Evolutionary conservation across 2,888 invertebrate genomes (phyloP), one percentile per base, ranked within the genome.

Genomic region (Miltochrista miniata): DNA sequence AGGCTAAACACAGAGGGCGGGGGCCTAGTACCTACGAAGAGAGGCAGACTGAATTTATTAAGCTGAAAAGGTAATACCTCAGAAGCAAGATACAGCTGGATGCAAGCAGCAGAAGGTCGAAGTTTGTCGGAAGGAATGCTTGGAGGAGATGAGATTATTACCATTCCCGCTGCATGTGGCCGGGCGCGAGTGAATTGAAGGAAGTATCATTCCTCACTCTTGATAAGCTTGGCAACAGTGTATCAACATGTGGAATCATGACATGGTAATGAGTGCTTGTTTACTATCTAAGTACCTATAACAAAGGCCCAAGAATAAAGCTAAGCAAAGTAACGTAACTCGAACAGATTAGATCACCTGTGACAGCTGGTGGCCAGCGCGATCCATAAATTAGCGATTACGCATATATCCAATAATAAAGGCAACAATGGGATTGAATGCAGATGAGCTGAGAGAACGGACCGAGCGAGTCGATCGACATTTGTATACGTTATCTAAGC

Each of bases 401-500:
- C 83, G 84, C 82, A 81, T 83, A 82, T 74, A 80, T 79, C 77
- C 84, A 86, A 86, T 86, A 90, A 87, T 90, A 88, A 86, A 81
- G 83, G 86, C 80, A 90, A 91, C 90, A 91, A 91, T 88, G 88
- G 90, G 85, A 90, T 89, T 90, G 90, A 88, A 91, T 91, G 89
- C 89, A 90, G 89, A 90, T 90, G 90, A 90, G 87, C 68, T 64
- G 68, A 66, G 75, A 75, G 74, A 67, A 68, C 64, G 65, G 61
- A 68, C 72, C 72, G 68, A 69, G 74, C 72, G 71, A 63, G 63
- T 78, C 87, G 88, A 87, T 88, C 88, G 90, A 90, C 91, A 85
- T 91, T 90, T 91, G 91, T 91, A 91, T 91, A 87, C 90, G 86
- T 83, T 90, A 90, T 91, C 91, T 89, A 90, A 87, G 83, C 84